Evolutionary conservation across 2,797 vertebrate species (phyloP).

Genomic region (Oryzias dopingdopingensis): DNA sequence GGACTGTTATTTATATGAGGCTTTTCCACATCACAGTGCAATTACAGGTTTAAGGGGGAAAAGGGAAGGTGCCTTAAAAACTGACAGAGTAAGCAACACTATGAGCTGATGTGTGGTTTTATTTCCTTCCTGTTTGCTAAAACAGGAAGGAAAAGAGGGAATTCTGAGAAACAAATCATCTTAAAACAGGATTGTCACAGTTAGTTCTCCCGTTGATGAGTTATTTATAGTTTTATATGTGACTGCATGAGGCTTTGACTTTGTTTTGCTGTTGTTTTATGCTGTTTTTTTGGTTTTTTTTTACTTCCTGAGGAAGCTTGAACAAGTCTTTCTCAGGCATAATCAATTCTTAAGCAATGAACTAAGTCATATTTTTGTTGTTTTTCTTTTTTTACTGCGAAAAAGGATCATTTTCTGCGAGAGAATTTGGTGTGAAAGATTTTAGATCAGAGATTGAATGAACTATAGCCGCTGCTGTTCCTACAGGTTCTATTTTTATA

Average conservation of each 20-base stretch:
- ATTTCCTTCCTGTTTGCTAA: not conserved
- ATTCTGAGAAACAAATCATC: too few relatives aligned
- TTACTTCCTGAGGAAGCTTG: not conserved
- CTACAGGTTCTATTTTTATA: not conserved
- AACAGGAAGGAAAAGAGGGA: too few relatives aligned
- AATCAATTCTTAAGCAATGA: too few relatives aligned
- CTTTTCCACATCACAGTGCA: constrained; percentile 14
- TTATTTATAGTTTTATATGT: constrained; percentile 5
- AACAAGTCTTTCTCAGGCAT: too few relatives aligned
- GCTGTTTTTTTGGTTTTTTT: too few relatives aligned
- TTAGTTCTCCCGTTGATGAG: not conserved
- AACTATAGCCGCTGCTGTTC: not conserved
- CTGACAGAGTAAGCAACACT: not conserved
- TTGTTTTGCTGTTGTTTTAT: not conserved
- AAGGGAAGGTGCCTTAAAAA: constrained; percentile 21
- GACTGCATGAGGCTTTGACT: not conserved
- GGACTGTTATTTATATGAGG: constrained; percentile 22
- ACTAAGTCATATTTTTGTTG: not conserved
- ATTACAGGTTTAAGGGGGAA: not conserved
- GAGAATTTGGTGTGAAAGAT: too few relatives aligned
- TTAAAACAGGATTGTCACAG: not conserved
- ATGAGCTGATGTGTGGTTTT: not conserved
- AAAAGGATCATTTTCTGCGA: too few relatives aligned
- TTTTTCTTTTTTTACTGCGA: not conserved
- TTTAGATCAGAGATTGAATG: too few relatives aligned